Conservation (phyloP, 2,888 invertebrate genomes). For the Galeopsomyia nigrocyanea region DNA sequence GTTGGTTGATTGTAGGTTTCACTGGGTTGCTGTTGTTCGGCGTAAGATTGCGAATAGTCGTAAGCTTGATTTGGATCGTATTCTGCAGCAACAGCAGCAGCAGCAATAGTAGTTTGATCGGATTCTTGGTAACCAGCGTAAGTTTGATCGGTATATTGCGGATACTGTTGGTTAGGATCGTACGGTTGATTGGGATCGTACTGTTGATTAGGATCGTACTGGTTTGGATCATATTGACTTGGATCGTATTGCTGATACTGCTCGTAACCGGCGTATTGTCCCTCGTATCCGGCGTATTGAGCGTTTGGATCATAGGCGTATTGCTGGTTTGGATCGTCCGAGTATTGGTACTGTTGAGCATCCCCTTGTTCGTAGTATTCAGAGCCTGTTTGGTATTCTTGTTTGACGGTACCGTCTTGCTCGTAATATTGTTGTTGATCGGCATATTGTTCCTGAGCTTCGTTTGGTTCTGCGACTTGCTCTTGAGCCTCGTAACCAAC, state of each 20-base stretch:
- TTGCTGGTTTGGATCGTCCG: constrained; percentile 47
- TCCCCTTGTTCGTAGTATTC: constrained; percentile 13
- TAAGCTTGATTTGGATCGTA: constrained; percentile 41
- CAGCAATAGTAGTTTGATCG: constrained; percentile 20
- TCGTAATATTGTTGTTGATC: constrained; percentile 40
- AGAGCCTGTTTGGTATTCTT: constrained; percentile 1
- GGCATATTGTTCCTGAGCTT: constrained; percentile 2
- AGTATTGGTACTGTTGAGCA: constrained; percentile 19
- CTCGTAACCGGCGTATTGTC: constrained; percentile 34
- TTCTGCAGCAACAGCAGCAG: constrained; percentile 26
- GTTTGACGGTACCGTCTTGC: constrained; percentile 21
- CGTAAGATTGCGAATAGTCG: constrained; percentile 49
- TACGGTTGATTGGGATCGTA: constrained; percentile 18
- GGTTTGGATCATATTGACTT: constrained; percentile 28
- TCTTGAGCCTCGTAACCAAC: constrained; percentile 7
- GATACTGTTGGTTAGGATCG: constrained; percentile 43
- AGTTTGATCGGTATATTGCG: constrained; percentile 45
- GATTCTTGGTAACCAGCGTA: constrained; percentile 18
- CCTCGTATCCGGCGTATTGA: constrained; percentile 37
- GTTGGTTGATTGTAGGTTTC: constrained; percentile 12
- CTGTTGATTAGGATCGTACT: constrained; percentile 41
- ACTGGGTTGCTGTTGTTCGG: not conserved
- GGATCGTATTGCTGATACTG: constrained; percentile 45
- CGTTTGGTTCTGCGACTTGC: not conserved
- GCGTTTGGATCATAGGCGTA: constrained; percentile 50